Conservation (phyloP, 2,113 vertebrate species). For the Pituophis catenifer region DNA sequence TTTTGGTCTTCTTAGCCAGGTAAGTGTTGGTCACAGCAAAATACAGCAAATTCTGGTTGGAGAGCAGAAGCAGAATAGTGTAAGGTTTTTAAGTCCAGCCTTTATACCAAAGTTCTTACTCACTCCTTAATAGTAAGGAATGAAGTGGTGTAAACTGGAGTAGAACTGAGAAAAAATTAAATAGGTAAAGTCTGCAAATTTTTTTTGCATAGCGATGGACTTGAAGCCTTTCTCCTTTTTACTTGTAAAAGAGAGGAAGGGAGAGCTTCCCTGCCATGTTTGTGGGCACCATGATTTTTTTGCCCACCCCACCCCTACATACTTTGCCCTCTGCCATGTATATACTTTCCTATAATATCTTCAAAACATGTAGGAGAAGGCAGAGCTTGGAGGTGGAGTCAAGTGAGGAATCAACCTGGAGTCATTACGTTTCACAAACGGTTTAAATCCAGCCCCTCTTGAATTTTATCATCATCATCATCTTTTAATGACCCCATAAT, state of each 20-base stretch:
- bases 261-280: not conserved
- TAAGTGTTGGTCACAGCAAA: no score
- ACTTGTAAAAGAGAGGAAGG: not conserved
- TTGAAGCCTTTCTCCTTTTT: not conserved
- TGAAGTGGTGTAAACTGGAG: not conserved
- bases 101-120: not conserved
- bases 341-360: not conserved
- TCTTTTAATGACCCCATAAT: no score
- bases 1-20: not conserved
- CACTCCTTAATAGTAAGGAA: not conserved
- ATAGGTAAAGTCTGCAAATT: not conserved
- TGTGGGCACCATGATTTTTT: not conserved
- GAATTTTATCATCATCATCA: no score
- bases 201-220: not conserved
- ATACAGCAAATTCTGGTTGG: not conserved
- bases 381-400: no score
- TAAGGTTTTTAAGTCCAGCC: not conserved
- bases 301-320: no score
- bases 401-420: no score
- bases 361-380: no score
- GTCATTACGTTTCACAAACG: no score
- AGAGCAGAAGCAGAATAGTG: no score
- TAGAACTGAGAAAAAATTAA: not conserved
- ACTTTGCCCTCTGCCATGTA: not conserved
- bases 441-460: no score